These are phyloP conservation scores for Molossus molossus DNA, from an alignment of 2,797 vertebrate genomes.

Conservation along the genomic window DNA sequence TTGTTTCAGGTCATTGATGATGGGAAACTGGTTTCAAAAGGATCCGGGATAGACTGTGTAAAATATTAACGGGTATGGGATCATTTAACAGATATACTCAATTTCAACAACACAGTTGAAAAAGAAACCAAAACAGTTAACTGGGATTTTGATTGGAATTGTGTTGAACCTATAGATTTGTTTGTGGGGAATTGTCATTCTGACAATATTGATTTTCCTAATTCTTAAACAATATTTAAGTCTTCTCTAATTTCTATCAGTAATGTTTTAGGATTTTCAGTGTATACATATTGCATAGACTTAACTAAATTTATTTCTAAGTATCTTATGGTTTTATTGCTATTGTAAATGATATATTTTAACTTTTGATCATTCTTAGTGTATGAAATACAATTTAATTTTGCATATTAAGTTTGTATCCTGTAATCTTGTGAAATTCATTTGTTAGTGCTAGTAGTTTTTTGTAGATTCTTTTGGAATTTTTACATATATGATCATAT, in stretches of 20 bases:
- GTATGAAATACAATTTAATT: slow-evolving; percentile 12
- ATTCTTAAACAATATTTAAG: slow-evolving; percentile 1
- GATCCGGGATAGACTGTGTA: not conserved
- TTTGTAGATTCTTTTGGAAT: not conserved
- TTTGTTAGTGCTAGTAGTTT: not conserved
- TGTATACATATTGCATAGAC: not conserved
- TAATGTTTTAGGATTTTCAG: not conserved
- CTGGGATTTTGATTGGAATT: slow-evolving; percentile 47
- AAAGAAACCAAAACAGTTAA: not conserved
- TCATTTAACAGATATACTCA: not conserved
- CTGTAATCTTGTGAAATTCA: slow-evolving; percentile 4
- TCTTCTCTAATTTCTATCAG: not conserved
- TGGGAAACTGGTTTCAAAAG: slow-evolving; percentile 16
- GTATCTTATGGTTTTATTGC: not conserved
- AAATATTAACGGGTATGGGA: not conserved
- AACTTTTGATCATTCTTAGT: slow-evolving; percentile 1
- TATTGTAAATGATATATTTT: not conserved
- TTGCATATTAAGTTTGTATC: not conserved
- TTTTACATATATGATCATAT: not conserved
- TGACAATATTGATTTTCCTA: slow-evolving; percentile 1
- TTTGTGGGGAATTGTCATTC: not conserved
- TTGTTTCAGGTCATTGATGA: not conserved
- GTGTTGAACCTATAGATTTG: not conserved
- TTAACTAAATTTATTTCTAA: slow-evolving; percentile 33
- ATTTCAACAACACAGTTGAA: slow-evolving; percentile 4